phyloP scores from a whole-genome alignment of 1,140 invertebrate species.

The Lucilia cuprina region DNA sequence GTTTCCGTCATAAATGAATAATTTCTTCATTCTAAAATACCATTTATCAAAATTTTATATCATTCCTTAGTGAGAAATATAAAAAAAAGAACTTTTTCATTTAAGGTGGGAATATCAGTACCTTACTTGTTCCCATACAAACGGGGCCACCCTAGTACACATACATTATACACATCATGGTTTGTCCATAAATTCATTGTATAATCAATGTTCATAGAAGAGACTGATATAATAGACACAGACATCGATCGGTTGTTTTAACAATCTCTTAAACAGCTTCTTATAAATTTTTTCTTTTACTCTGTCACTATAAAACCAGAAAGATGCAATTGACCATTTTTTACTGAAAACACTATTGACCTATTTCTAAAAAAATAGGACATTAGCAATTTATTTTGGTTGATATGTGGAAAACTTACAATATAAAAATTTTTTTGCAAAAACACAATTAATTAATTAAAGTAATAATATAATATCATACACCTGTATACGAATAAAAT shows the following conservation, averaged over 20 bases:
- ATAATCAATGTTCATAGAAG: background rate
- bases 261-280: background rate
- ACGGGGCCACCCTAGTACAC: too few relatives aligned
- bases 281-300: background rate
- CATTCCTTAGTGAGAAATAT: too few relatives aligned
- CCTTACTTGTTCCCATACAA: too few relatives aligned
- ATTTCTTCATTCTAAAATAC: too few relatives aligned
- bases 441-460: background rate
- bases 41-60: too few relatives aligned
- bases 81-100: too few relatives aligned
- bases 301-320: background rate
- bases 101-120: too few relatives aligned
- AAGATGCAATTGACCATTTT: background rate
- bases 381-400: background rate
- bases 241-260: background rate
- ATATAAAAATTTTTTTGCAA: background rate
- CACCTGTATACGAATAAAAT: too few relatives aligned
- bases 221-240: conserved; percentile 6
- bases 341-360: background rate
- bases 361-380: background rate
- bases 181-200: background rate
- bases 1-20: too few relatives aligned
- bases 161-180: background rate
- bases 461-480: too few relatives aligned
- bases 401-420: background rate